A percentile compares a stretch with the other conserved stretches of the same genome.
Conservation (phyloP, 2,888 invertebrate genomes). For the Drosophila meridiana region DNA sequence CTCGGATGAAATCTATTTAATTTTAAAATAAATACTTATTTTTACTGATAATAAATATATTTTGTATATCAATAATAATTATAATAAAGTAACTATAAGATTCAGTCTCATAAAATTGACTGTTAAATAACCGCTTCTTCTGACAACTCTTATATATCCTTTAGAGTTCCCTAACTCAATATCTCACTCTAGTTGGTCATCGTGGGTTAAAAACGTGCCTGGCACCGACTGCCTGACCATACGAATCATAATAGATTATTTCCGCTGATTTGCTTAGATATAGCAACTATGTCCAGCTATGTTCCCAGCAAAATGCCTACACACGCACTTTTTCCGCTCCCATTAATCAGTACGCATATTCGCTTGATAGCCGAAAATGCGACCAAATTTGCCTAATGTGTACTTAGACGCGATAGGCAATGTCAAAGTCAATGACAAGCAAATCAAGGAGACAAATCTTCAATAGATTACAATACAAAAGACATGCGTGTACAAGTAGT, state of each 20-base stretch:
- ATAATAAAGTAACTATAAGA: neutral
- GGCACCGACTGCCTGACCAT: constrained; percentile 51
- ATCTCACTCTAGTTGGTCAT: neutral
- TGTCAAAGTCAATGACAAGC: constrained; percentile 38
- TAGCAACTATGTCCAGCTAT: neutral
- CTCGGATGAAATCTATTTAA: neutral
- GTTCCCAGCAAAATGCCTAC: constrained; percentile 15
- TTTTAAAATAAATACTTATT: neutral
- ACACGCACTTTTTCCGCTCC: constrained; percentile 54
- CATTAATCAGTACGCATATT: constrained; percentile 50
- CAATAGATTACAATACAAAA: constrained; percentile 25
- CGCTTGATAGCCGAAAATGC: constrained; percentile 16
- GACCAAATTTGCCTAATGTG: constrained; percentile 6
- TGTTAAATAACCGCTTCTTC: neutral
- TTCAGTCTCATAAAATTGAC: neutral
- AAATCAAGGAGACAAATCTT: constrained; percentile 30
- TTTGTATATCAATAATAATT: neutral
- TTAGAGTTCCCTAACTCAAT: neutral
- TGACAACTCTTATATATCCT: neutral
- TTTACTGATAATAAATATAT: too few relatives aligned
- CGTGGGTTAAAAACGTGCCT: constrained; percentile 64
- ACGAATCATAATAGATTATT: constrained; percentile 61
- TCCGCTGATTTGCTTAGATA: constrained; percentile 58
- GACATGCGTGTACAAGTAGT: constrained; percentile 18
- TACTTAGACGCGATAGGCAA: constrained; percentile 16